A percentile compares a stretch with the other conserved stretches of the same genome.
Conservation (phyloP, 2,888 invertebrate species). For the Dynastes grantii region DNA sequence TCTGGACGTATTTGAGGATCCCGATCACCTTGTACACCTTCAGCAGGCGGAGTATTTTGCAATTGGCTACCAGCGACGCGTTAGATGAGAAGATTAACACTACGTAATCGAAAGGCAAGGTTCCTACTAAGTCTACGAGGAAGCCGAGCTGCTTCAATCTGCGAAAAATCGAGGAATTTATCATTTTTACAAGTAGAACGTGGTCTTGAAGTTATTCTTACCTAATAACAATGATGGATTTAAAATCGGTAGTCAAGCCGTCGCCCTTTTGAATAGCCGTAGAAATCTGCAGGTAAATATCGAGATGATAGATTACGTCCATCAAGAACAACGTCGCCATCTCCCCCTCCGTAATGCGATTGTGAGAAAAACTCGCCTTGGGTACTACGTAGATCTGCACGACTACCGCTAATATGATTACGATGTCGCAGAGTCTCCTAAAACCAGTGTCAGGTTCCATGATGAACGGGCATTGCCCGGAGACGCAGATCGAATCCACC, state of each 20-base stretch:
- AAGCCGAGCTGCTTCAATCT: slow-evolving; percentile 42
- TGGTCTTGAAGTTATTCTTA: neutral
- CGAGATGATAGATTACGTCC: slow-evolving; percentile 48
- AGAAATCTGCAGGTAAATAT: slow-evolving; percentile 49
- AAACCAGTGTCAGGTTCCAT: slow-evolving; percentile 70
- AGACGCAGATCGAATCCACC: slow-evolving; percentile 64
- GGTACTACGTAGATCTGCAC: slow-evolving; percentile 45
- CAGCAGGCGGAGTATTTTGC: slow-evolving; percentile 47
- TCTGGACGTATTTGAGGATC: slow-evolving; percentile 39
- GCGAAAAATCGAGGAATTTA: neutral
- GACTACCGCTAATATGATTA: slow-evolving; percentile 40
- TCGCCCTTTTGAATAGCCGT: slow-evolving; percentile 46
- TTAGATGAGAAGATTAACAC: neutral
- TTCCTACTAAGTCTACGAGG: slow-evolving; percentile 45
- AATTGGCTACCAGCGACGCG: neutral
- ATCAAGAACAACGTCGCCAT: slow-evolving; percentile 42
- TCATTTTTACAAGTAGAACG: too few species aligned
- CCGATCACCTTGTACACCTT: slow-evolving; percentile 52
- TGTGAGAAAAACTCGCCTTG: slow-evolving; percentile 40
- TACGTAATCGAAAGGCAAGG: slow-evolving; percentile 49
- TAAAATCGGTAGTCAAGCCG: slow-evolving; percentile 45
- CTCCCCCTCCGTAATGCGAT: slow-evolving; percentile 22
- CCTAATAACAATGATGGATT: slow-evolving; percentile 41
- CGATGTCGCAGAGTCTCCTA: slow-evolving; percentile 58
- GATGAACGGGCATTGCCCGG: slow-evolving; percentile 71